Conservation (phyloP, 2,888 invertebrate genomes). For the Augiades crinisus region DNA sequence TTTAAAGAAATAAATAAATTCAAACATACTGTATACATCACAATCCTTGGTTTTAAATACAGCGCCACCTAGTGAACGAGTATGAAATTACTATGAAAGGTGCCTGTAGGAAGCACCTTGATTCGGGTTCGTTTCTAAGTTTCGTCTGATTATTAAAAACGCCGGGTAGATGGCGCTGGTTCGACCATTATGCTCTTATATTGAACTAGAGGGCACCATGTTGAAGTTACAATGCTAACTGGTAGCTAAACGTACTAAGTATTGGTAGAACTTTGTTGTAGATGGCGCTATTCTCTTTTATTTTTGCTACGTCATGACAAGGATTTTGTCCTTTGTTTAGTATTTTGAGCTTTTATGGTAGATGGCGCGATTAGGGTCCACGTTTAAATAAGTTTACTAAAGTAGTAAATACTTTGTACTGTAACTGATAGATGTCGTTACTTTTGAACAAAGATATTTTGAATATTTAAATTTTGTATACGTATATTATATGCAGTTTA, state of each 20-base stretch:
- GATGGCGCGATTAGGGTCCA: constrained; percentile 33
- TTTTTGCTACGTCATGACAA: neutral
- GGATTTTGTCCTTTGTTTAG: too few species aligned
- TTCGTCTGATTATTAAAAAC: constrained; percentile 1
- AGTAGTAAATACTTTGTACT: neutral
- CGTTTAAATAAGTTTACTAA: neutral
- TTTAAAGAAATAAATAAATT: neutral
- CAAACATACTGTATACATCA: constrained; percentile 42
- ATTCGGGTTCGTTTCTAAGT: constrained; percentile 7
- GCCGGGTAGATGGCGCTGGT: constrained; percentile 36
- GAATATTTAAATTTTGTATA: too few species aligned
- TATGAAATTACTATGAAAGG: constrained; percentile 24
- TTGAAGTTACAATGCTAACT: neutral
- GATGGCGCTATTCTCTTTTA: constrained; percentile 33
- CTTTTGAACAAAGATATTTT: too few species aligned
- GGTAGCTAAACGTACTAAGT: neutral
- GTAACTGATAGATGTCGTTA: neutral
- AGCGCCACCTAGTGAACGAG: constrained; percentile 58
- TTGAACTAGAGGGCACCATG: constrained; percentile 29
- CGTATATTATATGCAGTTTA: neutral
- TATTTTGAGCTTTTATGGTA: too few species aligned
- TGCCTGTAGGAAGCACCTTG: constrained; percentile 35
- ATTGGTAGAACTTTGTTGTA: constrained; percentile 49
- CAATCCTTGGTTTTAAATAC: constrained; percentile 42
- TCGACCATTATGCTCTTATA: constrained; percentile 2